A percentile compares a stretch with the other conserved stretches of the same genome.
Evolutionary conservation across 2,888 invertebrate genomes (phyloP).

Genomic region (Elysia crispata): DNA sequence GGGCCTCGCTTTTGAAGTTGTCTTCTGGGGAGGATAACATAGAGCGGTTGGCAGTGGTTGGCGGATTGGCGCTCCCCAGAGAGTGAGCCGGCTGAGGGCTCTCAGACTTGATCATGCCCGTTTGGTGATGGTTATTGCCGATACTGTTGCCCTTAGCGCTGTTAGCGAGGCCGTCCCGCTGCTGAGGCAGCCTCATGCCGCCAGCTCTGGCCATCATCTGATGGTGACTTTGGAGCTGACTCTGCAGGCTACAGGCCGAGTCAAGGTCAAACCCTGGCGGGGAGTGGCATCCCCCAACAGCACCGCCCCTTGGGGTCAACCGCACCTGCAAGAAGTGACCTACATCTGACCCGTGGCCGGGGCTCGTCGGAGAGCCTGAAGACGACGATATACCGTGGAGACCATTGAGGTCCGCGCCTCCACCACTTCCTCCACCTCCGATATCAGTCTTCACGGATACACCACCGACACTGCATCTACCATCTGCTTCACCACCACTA

Average conservation of each 20-base stretch:
- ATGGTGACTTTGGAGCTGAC: conserved; percentile 30
- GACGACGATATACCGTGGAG: conserved; percentile 26
- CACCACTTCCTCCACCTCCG: background rate
- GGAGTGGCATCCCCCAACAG: background rate
- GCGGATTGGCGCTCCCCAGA: background rate
- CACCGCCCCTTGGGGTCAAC: conserved; percentile 21
- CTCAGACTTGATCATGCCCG: conserved; percentile 32
- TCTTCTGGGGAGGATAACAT: no score
- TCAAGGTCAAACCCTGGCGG: conserved; percentile 28
- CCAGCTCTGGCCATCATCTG: conserved; percentile 23
- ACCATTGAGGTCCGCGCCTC: conserved; percentile 26
- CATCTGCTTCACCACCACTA: background rate
- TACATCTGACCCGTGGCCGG: conserved; percentile 17
- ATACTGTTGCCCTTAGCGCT: background rate
- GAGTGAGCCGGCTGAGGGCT: conserved; percentile 34
- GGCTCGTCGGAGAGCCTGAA: background rate
- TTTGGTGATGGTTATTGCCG: conserved; percentile 15
- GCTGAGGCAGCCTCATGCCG: conserved; percentile 41
- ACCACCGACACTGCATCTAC: background rate
- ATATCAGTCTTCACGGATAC: background rate
- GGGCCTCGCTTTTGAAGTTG: no score
- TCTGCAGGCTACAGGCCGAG: conserved; percentile 41
- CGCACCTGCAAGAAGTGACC: conserved; percentile 40
- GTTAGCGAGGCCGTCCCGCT: background rate
- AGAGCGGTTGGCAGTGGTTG: no score